These are phyloP conservation scores for Flexamia atlantica DNA, from an alignment of 2,888 invertebrate genomes.

Conservation along the genomic window DNA sequence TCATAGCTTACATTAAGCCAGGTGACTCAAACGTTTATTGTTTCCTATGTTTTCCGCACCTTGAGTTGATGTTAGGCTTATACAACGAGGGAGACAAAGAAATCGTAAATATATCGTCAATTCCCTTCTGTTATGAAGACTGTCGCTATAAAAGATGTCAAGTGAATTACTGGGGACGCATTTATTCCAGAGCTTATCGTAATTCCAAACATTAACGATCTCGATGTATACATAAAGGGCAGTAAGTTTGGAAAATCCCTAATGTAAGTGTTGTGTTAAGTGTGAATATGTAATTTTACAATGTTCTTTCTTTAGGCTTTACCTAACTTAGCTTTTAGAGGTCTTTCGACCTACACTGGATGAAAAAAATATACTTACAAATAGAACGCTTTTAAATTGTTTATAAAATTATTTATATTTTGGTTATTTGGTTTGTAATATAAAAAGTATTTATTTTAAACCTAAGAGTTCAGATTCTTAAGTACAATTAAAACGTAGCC, in stretches of 20 bases:
- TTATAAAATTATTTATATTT: no score
- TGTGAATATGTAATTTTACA: no score
- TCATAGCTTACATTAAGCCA: background rate
- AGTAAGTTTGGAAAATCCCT: background rate
- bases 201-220: constrained; percentile 24
- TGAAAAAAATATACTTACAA: no score
- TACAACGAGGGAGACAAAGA: constrained; percentile 10
- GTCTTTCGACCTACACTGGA: no score
- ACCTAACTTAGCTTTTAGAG: no score
- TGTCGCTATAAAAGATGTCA: constrained; percentile 36
- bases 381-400: no score
- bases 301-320: no score
- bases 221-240: background rate
- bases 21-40: background rate
- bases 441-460: no score
- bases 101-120: constrained; percentile 22
- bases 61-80: constrained; percentile 31
- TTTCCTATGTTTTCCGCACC: constrained; percentile 6
- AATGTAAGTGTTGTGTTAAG: background rate
- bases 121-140: constrained; percentile 18
- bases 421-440: no score
- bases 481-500: no score
- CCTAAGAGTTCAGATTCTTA: no score
- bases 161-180: constrained; percentile 35
- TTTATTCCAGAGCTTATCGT: constrained; percentile 18